phyloP scores from a whole-genome alignment of 92 coral and sea anemone species.

The Paramuricea clavata region DNA sequence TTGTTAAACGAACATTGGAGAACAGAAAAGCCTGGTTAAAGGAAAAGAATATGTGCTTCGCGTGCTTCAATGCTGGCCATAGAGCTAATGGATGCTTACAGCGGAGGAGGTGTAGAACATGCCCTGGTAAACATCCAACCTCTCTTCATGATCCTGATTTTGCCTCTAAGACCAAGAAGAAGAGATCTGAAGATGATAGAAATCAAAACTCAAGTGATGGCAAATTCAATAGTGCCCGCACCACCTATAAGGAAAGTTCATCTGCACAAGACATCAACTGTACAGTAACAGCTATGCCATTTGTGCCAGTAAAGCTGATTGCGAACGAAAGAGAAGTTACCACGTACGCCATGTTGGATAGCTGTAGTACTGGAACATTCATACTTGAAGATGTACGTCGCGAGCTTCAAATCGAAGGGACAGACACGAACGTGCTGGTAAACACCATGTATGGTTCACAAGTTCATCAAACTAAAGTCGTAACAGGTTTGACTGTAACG shows the following conservation, averaged over 20 bases:
- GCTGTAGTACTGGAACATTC: constrained; percentile 64
- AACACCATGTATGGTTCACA: constrained; percentile 55
- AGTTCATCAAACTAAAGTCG: constrained; percentile 41
- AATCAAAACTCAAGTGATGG: neutral
- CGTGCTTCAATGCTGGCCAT: constrained; percentile 54
- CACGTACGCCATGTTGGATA: constrained; percentile 68
- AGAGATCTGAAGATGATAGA: neutral
- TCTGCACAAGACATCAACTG: neutral
- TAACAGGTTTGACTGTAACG: constrained; percentile 54
- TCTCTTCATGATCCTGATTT: constrained; percentile 65
- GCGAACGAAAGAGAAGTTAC: constrained; percentile 32
- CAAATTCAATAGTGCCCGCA: neutral
- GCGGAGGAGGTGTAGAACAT: constrained; percentile 27
- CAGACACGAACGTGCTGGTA: constrained; percentile 40
- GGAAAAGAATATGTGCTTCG: constrained; percentile 42
- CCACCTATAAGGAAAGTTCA: neutral
- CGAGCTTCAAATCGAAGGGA: constrained; percentile 11
- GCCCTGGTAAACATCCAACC: constrained; percentile 5
- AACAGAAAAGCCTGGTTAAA: constrained; percentile 43
- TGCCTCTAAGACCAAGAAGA: neutral
- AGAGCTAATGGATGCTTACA: constrained; percentile 46
- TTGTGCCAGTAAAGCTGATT: constrained; percentile 61
- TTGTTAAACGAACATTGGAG: constrained; percentile 10
- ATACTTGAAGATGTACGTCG: constrained; percentile 44
- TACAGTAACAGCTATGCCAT: constrained; percentile 35